Conservation (phyloP, 1,140 invertebrate genomes). For the Sminthurinus signatus region DNA sequence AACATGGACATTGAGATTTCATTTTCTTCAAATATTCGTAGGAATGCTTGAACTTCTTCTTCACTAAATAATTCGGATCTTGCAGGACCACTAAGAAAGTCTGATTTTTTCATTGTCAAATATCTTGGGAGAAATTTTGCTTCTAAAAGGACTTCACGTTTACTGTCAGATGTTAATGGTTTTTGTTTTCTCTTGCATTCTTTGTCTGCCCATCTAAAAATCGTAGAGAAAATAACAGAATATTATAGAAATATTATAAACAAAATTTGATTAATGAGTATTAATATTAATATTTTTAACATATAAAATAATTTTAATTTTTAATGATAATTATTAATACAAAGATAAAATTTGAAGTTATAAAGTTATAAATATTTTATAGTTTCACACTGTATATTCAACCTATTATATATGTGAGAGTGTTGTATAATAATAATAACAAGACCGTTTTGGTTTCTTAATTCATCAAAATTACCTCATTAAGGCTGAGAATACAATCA, state of each 20-base stretch:
- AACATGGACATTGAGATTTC: neutral
- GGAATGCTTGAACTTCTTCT: constrained; percentile 43
- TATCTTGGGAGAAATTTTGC: constrained; percentile 60
- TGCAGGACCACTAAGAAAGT: constrained; percentile 53
- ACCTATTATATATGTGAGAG: no score
- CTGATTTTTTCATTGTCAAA: constrained; percentile 54
- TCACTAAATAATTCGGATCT: constrained; percentile 45
- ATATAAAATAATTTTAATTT: no score
- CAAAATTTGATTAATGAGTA: constrained; percentile 34
- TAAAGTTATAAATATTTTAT: no score
- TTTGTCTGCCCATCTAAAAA: constrained; percentile 57
- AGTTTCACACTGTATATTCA: no score
- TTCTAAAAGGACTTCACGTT: constrained; percentile 55
- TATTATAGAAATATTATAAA: constrained; percentile 30
- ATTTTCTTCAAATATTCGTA: constrained; percentile 1
- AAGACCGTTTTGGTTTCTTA: no score
- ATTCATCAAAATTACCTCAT: constrained; percentile 38
- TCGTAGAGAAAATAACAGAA: neutral
- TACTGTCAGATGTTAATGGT: constrained; percentile 56
- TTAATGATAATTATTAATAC: no score
- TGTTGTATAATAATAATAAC: no score
- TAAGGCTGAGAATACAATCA: constrained; percentile 54
- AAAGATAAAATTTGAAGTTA: no score
- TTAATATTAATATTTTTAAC: no score
- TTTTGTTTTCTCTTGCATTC: constrained; percentile 58